Evolutionary conservation across 2,113 vertebrate genomes (phyloP).

Genomic region (Osmerus eperlanus): DNA sequence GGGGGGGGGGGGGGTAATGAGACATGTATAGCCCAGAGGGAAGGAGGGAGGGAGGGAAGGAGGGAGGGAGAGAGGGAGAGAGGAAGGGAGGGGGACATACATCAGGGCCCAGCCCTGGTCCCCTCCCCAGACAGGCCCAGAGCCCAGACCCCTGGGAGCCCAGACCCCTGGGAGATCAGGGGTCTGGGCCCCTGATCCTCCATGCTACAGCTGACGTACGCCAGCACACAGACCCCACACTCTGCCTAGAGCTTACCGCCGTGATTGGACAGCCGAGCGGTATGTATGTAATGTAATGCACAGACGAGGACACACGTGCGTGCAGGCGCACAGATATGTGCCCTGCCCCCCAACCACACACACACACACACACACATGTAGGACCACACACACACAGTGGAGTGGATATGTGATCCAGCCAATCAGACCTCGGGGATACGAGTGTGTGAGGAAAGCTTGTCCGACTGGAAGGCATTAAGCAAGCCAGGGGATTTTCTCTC

Average conservation of each 20-base stretch:
- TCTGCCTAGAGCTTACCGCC: no score
- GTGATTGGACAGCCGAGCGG: background rate
- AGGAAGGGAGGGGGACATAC: constrained; percentile 9
- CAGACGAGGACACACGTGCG: constrained; percentile 3
- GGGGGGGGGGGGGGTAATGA: constrained; percentile 21
- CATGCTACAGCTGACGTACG: constrained; percentile 18
- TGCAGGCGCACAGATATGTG: background rate
- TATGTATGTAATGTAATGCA: background rate
- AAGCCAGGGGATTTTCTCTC: background rate
- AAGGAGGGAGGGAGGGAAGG: constrained; percentile 4
- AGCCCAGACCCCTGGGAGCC: background rate
- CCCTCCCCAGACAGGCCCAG: no score
- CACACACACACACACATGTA: constrained; percentile 5
- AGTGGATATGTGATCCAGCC: background rate
- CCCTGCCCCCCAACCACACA: constrained; percentile 5
- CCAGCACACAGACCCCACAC: background rate
- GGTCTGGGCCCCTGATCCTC: background rate
- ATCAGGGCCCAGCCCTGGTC: background rate
- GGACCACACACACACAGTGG: background rate
- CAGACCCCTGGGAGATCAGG: background rate
- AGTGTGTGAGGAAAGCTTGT: background rate
- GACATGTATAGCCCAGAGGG: background rate
- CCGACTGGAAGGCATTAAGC: background rate
- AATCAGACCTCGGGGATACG: constrained; percentile 4
- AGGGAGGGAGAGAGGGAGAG: constrained; percentile 16